A percentile compares a stretch with the other conserved stretches of the same genome.
Conservation (phyloP, 2,113 vertebrate genomes). For the Cyanocitta stelleri region DNA sequence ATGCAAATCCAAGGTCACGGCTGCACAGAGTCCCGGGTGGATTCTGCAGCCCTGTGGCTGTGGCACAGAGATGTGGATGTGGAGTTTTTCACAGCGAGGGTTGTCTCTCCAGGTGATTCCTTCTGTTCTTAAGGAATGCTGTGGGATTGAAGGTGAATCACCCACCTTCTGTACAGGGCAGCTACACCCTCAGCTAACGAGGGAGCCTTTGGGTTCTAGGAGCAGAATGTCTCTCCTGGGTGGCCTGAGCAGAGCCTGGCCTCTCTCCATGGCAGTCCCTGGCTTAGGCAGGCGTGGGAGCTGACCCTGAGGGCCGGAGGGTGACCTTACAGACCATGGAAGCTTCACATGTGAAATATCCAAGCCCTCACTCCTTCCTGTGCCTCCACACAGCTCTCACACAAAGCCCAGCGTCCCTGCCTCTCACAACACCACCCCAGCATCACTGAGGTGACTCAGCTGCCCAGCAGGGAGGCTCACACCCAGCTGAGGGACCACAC, state of each 20-base stretch:
- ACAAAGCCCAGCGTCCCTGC: neutral
- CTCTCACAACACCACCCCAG: neutral
- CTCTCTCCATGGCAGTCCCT: neutral
- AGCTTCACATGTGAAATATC: neutral
- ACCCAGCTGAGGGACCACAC: neutral
- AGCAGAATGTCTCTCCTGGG: neutral
- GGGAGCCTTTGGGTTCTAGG: neutral
- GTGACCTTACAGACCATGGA: neutral
- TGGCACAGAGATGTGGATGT: neutral
- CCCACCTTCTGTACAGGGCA: neutral
- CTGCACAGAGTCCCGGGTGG: accelerated
- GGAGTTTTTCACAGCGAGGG: accelerated
- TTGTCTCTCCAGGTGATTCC: accelerated
- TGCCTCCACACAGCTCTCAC: neutral
- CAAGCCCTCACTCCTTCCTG: neutral
- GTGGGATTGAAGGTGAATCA: neutral
- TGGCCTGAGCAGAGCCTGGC: neutral
- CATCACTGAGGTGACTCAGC: slow-evolving; percentile 7
- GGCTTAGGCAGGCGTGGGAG: neutral
- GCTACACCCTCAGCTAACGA: neutral
- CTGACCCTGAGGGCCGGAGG: neutral
- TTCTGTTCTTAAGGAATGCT: neutral
- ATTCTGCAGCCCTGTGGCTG: neutral
- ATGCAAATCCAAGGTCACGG: neutral
- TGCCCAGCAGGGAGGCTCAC: neutral